Percentiles rank a stretch among this genome's conserved stretches.
Conservation (phyloP, 2,797 vertebrate species). For the Melanotaenia boesemani region DNA sequence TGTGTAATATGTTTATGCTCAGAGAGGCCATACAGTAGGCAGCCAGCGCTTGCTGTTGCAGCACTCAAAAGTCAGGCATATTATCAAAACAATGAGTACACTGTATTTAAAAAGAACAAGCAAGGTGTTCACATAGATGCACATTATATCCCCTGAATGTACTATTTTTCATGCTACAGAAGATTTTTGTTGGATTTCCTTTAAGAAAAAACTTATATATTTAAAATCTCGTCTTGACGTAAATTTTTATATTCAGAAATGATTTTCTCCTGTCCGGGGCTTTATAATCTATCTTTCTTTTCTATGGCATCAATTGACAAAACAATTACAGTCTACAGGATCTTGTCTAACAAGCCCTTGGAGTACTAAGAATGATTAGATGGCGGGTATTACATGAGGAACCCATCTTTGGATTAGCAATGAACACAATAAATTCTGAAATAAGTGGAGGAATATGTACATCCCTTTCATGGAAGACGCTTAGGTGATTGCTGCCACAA, state of each 20-base stretch:
- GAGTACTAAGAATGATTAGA: slow-evolving; percentile 81
- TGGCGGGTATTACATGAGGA: slow-evolving; percentile 82
- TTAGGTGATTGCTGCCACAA: slow-evolving; percentile 84
- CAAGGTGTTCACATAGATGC: slow-evolving; percentile 62
- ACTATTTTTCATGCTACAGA: slow-evolving; percentile 24
- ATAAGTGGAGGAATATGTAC: slow-evolving; percentile 83
- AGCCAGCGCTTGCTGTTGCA: slow-evolving; percentile 56
- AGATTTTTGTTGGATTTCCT: slow-evolving; percentile 42
- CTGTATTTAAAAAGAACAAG: slow-evolving; percentile 40
- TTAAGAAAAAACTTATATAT: slow-evolving; percentile 34
- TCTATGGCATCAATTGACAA: slow-evolving; percentile 76
- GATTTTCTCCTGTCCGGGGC: slow-evolving; percentile 44
- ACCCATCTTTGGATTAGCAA: slow-evolving; percentile 83
- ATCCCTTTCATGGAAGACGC: slow-evolving; percentile 82
- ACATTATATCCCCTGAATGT: slow-evolving; percentile 39
- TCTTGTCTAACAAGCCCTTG: slow-evolving; percentile 80
- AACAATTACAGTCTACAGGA: slow-evolving; percentile 80
- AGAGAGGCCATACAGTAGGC: slow-evolving; percentile 68
- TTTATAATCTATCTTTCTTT: slow-evolving; percentile 66
- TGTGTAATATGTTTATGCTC: slow-evolving; percentile 81
- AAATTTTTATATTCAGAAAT: slow-evolving; percentile 28
- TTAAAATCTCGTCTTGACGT: slow-evolving; percentile 28
- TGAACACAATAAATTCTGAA: slow-evolving; percentile 82
- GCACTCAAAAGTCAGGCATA: slow-evolving; percentile 59
- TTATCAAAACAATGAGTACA: slow-evolving; percentile 62